Evolutionary conservation across 2,797 vertebrate genomes (phyloP).

Genomic region (Acropternis orthonyx): DNA sequence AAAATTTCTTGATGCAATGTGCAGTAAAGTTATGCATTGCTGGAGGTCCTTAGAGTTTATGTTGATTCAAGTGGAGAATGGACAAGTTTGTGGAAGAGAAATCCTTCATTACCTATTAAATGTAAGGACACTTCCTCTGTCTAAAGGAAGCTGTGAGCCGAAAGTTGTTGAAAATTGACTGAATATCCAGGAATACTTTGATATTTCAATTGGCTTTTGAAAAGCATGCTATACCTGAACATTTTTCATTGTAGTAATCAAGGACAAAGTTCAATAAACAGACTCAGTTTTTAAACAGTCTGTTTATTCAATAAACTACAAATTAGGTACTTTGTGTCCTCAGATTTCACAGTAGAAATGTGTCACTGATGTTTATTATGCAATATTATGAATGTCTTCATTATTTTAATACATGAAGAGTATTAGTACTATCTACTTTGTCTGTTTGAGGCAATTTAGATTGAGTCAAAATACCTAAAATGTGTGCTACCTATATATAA

Average conservation of each 20-base stretch:
- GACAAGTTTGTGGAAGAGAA: neutral
- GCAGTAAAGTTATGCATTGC: neutral
- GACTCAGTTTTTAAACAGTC: neutral
- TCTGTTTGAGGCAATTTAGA: neutral
- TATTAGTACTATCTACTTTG: neutral
- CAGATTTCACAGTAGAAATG: neutral
- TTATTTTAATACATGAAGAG: neutral
- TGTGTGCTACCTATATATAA: neutral
- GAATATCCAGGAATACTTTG: neutral
- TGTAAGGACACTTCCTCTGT: neutral
- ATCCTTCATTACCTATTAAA: neutral
- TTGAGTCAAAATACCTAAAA: constrained; percentile 31
- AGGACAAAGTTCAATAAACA: neutral
- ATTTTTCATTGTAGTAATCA: neutral
- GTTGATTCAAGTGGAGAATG: neutral
- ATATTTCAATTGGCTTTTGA: neutral
- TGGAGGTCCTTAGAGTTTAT: neutral
- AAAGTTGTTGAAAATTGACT: neutral
- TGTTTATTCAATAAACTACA: neutral
- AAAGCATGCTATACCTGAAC: neutral
- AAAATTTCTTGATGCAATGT: neutral
- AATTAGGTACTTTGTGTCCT: neutral
- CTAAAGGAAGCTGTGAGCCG: neutral
- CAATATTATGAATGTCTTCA: neutral
- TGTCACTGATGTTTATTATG: neutral